A percentile compares a stretch with the other conserved stretches of the same genome.
Evolutionary conservation across 1,140 invertebrate species (phyloP).

Genomic region (Contarinia nasturtii): DNA sequence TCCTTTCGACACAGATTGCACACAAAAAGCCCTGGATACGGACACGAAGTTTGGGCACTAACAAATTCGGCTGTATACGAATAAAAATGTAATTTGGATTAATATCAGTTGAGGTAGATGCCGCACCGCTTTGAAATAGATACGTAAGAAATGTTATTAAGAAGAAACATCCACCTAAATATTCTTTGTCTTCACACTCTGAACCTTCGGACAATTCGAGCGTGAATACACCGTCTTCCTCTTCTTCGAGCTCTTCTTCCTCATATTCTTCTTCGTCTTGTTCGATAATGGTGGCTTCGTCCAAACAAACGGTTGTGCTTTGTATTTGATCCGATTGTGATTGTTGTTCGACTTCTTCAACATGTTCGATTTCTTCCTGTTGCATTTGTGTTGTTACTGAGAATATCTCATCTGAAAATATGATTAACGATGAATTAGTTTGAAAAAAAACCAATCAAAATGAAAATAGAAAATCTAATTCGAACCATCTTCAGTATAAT

Average conservation of each 20-base stretch:
- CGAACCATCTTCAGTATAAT: conserved; percentile 7
- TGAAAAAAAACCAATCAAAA: too few relatives aligned
- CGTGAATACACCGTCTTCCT: conserved; percentile 12
- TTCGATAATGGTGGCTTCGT: too few relatives aligned
- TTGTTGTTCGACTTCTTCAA: conserved; percentile 3
- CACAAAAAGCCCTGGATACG: conserved; percentile 28
- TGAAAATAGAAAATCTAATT: too few relatives aligned
- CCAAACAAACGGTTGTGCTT: too few relatives aligned
- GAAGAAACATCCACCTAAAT: too few relatives aligned
- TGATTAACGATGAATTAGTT: too few relatives aligned
- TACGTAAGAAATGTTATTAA: too few relatives aligned
- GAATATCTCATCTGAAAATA: neutral
- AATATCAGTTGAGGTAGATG: too few relatives aligned
- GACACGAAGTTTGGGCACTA: conserved; percentile 15
- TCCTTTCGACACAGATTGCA: conserved; percentile 37
- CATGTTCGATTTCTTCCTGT: conserved; percentile 4
- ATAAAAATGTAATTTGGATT: too few relatives aligned
- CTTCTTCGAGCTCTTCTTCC: conserved; percentile 16
- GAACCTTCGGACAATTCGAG: conserved; percentile 10
- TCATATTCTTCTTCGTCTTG: conserved; percentile 9
- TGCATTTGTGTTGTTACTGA: conserved; percentile 1
- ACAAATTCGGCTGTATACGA: conserved; percentile 17
- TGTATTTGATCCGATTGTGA: too few relatives aligned
- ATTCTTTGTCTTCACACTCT: conserved; percentile 1
- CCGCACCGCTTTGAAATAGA: too few relatives aligned